Base-by-base conservation (phyloP, 2,888 invertebrate species). In the Morpho deidamia region DNA sequence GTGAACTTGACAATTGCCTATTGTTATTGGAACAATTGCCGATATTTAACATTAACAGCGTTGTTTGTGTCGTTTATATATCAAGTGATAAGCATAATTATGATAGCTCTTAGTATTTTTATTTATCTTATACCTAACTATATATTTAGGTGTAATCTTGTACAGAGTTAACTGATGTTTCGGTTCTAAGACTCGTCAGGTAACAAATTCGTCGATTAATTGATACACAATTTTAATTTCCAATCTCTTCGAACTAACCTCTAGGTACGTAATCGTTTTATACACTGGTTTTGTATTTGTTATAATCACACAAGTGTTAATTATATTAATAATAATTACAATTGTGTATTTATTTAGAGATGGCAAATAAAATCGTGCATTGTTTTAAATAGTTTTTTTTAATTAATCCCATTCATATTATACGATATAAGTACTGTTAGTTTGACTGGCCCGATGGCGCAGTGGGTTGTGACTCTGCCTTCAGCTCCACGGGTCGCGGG, bases 291-390 rank as follows among this genome's bases (percentile, higher is more conserved):
- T 59, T 59, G 59, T 48, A 62, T 65, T 63, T 64, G 53, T 51
- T 55, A 50, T 49, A 55, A 69, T 75, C 66, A 67, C 70, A 72
- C 72, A 70, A 71, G 72, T 74, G 67, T 80, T 76, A n/a, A n/a
- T n/a, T n/a, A n/a, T n/a, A 71, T 69, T 43, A 52, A 23, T 43
- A n/a, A 53, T 72, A 71, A 84, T 82, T 86, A 82, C 76, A 82
- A 85, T 86, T 88, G 85, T 88, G 87, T 87, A 88, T 84, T 76
- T 79, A 78, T 81, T 83, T 83, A 80, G 79, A 81, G 78, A 78
- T 76, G 81, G 74, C 49, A 81, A 88, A 83, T 86, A 81, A 88
- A 84, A 83, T 73, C 72, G 72, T 80, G 77, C 78, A 82, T 82
- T 79, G 80, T 81, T 85, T 79, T 72, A 60, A 56, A 67, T 57